These are phyloP conservation scores for Castor canadensis DNA, from an alignment of 2,113 vertebrate species.

Conservation along the genomic window DNA sequence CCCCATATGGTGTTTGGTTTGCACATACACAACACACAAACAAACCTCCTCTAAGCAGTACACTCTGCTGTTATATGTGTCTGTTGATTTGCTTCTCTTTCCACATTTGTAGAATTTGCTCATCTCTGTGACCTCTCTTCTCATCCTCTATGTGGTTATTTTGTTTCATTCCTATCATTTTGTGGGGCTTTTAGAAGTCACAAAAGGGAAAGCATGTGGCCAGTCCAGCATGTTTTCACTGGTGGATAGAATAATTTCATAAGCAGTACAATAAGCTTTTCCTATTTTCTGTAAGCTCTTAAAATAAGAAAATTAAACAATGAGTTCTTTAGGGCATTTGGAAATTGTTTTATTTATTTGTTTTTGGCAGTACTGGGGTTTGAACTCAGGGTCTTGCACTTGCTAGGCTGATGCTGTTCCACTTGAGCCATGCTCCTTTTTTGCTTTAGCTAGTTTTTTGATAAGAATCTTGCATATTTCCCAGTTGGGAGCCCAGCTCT, in stretches of 20 bases:
- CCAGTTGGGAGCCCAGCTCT: no score
- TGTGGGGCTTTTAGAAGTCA: not conserved
- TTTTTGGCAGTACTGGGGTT: no score
- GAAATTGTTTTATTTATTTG: slow-evolving; percentile 6
- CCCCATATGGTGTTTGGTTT: not conserved
- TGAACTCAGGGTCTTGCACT: no score
- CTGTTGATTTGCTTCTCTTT: not conserved
- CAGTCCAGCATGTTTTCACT: not conserved
- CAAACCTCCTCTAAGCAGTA: not conserved
- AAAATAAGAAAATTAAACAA: slow-evolving; percentile 5
- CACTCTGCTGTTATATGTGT: not conserved
- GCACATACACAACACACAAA: no score
- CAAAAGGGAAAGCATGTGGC: not conserved
- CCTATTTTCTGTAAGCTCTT: not conserved
- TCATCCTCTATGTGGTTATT: not conserved
- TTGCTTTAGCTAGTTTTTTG: not conserved
- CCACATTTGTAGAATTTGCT: not conserved
- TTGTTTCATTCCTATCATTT: not conserved
- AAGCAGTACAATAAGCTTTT: not conserved
- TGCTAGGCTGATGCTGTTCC: no score
- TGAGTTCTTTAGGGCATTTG: not conserved
- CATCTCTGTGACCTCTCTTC: not conserved
- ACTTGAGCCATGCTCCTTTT: no score
- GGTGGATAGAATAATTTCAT: not conserved
- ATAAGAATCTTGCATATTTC: no score